These are phyloP conservation scores for Drosophila athabasca DNA, from an alignment of 1,140 invertebrate genomes.

Conservation along the genomic window DNA sequence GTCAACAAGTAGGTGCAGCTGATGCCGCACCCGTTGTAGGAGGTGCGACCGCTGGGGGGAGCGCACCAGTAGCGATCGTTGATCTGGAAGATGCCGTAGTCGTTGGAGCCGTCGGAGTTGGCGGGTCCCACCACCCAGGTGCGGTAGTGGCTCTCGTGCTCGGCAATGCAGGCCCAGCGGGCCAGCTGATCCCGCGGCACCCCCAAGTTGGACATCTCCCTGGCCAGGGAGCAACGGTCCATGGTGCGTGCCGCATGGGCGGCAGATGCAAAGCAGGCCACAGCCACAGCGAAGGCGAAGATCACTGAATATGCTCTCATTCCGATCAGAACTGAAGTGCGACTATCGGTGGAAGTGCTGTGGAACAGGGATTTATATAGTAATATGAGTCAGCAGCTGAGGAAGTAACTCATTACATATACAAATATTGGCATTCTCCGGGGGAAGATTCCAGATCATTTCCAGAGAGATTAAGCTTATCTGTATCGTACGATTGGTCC, in stretches of 20 bases:
- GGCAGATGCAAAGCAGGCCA: no score
- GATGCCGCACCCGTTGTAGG: conserved; percentile 57
- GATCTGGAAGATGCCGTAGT: conserved; percentile 81
- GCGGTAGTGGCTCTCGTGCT: conserved; percentile 65
- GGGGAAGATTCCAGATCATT: no score
- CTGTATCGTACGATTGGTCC: no score
- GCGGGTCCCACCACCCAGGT: conserved; percentile 46
- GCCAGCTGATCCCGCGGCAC: conserved; percentile 62
- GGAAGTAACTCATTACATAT: no score
- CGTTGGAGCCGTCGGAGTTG: conserved; percentile 72
- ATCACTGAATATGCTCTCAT: no score
- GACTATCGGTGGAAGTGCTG: no score
- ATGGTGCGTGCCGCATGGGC: conserved; percentile 66
- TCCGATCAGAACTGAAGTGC: no score
- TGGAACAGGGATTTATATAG: no score
- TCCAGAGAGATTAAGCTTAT: no score
- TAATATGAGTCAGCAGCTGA: no score
- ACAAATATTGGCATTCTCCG: no score
- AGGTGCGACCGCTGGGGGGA: conserved; percentile 56
- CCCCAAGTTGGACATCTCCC: conserved; percentile 70
- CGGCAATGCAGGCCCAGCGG: conserved; percentile 65
- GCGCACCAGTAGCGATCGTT: conserved; percentile 77
- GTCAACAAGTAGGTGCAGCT: conserved; percentile 60
- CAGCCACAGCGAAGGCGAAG: conserved; percentile 20
- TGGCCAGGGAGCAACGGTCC: conserved; percentile 75